Evolutionary conservation across 1,140 invertebrate species (phyloP).

Genomic region (Eufriesea mexicana): DNA sequence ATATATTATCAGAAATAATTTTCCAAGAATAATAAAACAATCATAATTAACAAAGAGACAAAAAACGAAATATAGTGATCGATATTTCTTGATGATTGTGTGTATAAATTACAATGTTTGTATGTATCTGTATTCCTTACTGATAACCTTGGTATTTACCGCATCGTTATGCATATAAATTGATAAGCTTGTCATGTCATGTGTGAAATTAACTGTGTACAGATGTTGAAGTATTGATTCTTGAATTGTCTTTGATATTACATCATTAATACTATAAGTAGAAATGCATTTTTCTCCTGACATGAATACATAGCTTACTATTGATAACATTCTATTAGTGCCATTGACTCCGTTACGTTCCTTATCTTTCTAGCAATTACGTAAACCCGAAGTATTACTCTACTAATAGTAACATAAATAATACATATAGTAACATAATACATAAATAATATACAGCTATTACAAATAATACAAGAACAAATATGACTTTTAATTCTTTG

Average conservation of each 20-base stretch:
- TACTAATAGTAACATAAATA: neutral
- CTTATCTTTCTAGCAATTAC: neutral
- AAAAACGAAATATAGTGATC: neutral
- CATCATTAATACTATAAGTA: neutral
- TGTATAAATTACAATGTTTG: neutral
- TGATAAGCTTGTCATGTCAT: constrained; percentile 7
- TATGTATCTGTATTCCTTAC: neutral
- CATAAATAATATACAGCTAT: neutral
- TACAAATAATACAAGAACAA: neutral
- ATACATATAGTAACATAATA: neutral
- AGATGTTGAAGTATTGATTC: constrained; percentile 24
- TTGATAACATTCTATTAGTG: constrained; percentile 11
- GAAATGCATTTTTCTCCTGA: constrained; percentile 22
- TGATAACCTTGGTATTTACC: neutral
- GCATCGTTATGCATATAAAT: neutral
- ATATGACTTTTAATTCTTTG: neutral
- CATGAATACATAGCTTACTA: neutral
- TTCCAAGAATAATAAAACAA: neutral
- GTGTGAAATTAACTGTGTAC: neutral
- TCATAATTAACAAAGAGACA: neutral
- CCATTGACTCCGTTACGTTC: neutral
- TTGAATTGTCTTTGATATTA: constrained; percentile 25
- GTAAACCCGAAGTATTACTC: neutral
- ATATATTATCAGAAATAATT: neutral
- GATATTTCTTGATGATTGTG: neutral